Conservation (phyloP, 64 coral and sea anemone species). For the Montipora efflorescens region DNA sequence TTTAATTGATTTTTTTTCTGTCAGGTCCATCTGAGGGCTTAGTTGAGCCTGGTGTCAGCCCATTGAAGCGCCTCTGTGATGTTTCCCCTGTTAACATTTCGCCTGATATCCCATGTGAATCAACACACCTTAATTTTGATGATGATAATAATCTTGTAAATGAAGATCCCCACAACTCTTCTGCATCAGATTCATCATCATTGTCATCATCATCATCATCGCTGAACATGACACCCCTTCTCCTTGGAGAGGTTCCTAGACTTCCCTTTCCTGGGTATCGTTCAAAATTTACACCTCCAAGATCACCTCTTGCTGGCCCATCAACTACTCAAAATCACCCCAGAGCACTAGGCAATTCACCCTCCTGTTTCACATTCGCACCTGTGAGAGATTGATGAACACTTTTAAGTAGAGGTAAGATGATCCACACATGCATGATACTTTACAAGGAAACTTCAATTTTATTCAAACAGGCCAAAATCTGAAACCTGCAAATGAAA, state of each 20-base stretch:
- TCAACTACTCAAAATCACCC: conserved; percentile 73
- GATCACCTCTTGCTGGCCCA: conserved; percentile 94
- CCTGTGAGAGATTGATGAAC: conserved; percentile 85
- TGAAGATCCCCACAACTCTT: conserved; percentile 67
- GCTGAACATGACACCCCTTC: conserved; percentile 66
- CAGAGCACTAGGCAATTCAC: conserved; percentile 58
- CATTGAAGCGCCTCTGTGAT: conserved; percentile 86
- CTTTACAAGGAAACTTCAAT: not conserved
- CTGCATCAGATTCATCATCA: conserved; percentile 55
- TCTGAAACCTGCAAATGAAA: not conserved
- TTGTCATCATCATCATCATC: conserved; percentile 61
- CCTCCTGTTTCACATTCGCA: conserved; percentile 90
- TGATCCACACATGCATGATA: not conserved
- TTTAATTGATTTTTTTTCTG: not conserved
- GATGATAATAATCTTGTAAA: conserved; percentile 63
- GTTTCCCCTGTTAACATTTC: conserved; percentile 58
- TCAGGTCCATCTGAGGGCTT: conserved; percentile 81
- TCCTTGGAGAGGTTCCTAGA: conserved; percentile 73
- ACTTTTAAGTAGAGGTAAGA: conserved; percentile 11
- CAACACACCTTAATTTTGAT: conserved; percentile 85
- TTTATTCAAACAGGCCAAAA: not conserved
- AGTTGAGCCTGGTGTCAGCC: conserved; percentile 83
- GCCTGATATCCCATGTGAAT: conserved; percentile 79
- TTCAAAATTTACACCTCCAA: conserved; percentile 86
- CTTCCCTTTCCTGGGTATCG: conserved; percentile 67